Conservation (phyloP, 2,888 invertebrate species). For the Cantharis nigra region DNA sequence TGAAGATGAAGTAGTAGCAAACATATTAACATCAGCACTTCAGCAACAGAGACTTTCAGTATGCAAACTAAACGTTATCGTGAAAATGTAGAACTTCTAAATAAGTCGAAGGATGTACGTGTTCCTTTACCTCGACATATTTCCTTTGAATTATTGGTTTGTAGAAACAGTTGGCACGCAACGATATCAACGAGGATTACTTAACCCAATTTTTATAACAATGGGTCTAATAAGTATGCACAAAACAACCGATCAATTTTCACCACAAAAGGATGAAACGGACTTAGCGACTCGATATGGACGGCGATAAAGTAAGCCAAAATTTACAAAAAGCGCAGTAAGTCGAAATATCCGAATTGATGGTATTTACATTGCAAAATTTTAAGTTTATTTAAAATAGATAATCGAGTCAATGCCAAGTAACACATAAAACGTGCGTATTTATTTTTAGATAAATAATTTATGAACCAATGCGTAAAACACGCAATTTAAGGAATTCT, state of each 20-base stretch:
- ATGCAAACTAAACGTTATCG: not conserved
- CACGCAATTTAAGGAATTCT: not conserved
- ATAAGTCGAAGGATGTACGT: not conserved
- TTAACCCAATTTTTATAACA: not conserved
- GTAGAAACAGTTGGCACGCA: not conserved
- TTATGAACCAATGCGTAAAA: not conserved
- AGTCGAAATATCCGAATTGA: not conserved
- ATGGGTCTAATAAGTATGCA: not conserved
- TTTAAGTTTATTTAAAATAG: not conserved
- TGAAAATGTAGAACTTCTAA: not conserved
- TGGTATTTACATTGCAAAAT: not conserved
- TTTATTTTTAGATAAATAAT: conserved; percentile 1
- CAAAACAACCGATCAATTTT: not conserved
- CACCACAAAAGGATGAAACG: not conserved
- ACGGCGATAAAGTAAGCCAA: not conserved
- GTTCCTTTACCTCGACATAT: not conserved
- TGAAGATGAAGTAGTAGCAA: not conserved
- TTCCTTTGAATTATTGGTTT: not conserved
- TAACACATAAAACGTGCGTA: not conserved
- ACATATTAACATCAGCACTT: not conserved
- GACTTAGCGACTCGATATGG: not conserved
- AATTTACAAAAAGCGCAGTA: not conserved
- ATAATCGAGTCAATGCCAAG: not conserved
- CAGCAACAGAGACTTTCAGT: not conserved
- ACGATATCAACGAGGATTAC: not conserved